Evolutionary conservation across 2,888 invertebrate species (phyloP).

Genomic region (Cephus nigrinus): DNA sequence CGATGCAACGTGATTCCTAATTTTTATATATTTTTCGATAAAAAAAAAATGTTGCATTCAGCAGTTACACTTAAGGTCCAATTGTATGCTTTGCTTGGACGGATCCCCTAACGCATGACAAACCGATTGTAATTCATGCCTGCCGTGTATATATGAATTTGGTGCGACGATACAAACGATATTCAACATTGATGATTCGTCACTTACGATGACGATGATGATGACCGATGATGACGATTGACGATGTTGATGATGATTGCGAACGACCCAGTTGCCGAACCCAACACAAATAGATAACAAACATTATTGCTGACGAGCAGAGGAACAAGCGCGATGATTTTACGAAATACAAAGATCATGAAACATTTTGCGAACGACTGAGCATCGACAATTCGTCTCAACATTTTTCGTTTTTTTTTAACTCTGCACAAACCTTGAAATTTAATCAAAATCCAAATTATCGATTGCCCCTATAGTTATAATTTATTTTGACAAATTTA

Average conservation of each 20-base stretch:
- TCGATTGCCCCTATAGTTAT: too few species aligned
- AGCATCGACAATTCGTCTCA: not conserved
- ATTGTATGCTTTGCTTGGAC: not conserved
- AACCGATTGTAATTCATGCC: not conserved
- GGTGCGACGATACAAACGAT: conserved; percentile 5
- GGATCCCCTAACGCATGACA: not conserved
- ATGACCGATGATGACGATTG: not conserved
- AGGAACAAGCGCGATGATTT: not conserved
- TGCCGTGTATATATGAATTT: not conserved
- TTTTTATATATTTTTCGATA: not conserved
- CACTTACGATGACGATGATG: not conserved
- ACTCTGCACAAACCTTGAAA: not conserved
- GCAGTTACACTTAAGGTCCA: not conserved
- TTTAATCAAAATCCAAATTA: not conserved
- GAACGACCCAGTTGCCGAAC: conserved; percentile 4
- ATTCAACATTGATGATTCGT: not conserved
- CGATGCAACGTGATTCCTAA: not conserved
- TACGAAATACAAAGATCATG: not conserved
- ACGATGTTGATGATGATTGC: not conserved
- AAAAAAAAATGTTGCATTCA: not conserved
- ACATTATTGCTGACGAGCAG: conserved; percentile 1
- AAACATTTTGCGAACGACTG: not conserved
- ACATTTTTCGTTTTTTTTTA: not conserved
- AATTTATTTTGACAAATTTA: too few species aligned
- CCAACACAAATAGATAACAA: not conserved